Evolutionary conservation across 2,113 vertebrate species (phyloP), one percentile per base, ranked within the genome.

Genomic region (Scomber scombrus): DNA sequence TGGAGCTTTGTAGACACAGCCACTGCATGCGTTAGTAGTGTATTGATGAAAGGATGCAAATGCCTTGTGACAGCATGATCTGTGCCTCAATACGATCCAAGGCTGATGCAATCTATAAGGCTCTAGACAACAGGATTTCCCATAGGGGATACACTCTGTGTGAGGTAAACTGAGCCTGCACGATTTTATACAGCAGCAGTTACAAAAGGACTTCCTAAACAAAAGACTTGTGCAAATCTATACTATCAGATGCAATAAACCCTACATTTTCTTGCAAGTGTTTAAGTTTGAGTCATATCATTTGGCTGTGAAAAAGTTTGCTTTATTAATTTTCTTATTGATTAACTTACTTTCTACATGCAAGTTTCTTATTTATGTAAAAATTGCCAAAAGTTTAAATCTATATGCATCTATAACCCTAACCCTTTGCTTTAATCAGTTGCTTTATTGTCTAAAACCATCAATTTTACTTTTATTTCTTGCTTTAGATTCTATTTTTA

Each of bases 31-130:
- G 81, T 86, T 81, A 88, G 82, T 12, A 47, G 69, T 4, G 70
- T 81, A 81, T 81, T 84, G 91, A 91, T 88, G 70, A 87, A 90
- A 85, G 73, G 84, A 85, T 88, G 88, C 89, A 81, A 85, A 92
- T 81, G 84, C 84, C 87, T 81, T 8, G 16, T 82, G 87, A 85
- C 79, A 49, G 73, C 69, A n/a, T 34, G 81, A 87, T 85, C 72
- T 67, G 71, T 46, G 75, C 76, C 73, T 88, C 81, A 78, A 86
- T 90, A 73, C 72, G 18, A 87, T 88, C 85, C 45, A 1, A 75
- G 84, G 77, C 83, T 87, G 88, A 88, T 40, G 68, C 56, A 84
- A 90, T 91, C 85, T 78, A 90, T 82, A 87, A 82, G 78, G 67
- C 66, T 82, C 21, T 1, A 85, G 82, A 91, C 84, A 88, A 84